Conservation (phyloP, 1,140 invertebrate genomes). For the Agrypnia vestita region DNA sequence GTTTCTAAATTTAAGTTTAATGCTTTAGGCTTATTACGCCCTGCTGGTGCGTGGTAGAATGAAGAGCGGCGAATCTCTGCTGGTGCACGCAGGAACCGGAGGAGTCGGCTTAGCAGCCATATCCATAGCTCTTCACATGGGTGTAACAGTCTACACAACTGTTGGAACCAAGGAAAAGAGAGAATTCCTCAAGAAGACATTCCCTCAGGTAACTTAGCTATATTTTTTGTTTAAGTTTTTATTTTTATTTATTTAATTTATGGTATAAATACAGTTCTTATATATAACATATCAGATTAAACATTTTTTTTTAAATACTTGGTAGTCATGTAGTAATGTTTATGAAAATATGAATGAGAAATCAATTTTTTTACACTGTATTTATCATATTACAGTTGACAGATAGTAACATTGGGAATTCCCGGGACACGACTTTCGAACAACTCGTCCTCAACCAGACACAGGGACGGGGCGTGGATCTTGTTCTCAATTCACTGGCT, state of each 20-base stretch:
- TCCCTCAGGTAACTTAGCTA: conserved; percentile 74
- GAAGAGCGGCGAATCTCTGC: conserved; percentile 86
- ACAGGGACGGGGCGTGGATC: conserved; percentile 89
- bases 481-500: conserved; percentile 95
- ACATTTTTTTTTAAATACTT: too few species aligned
- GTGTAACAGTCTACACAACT: conserved; percentile 90
- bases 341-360: conserved; percentile 29
- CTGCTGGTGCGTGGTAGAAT: conserved; percentile 89
- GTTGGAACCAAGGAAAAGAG: conserved; percentile 91
- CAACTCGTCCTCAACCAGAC: conserved; percentile 86
- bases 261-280: too few species aligned
- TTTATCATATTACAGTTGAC: conserved; percentile 73
- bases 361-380: neutral
- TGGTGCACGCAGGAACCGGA: conserved; percentile 96
- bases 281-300: too few species aligned
- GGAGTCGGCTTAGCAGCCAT: conserved; percentile 98
- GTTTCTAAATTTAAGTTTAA: neutral
- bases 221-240: neutral
- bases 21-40: conserved; percentile 86
- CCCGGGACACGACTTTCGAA: conserved; percentile 93
- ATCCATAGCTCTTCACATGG: conserved; percentile 89
- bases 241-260: too few species aligned
- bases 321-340: too few species aligned
- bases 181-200: conserved; percentile 90
- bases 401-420: conserved; percentile 91